phyloP scores from a whole-genome alignment of 2,113 vertebrate genomes.

The Nothocercus julius region DNA sequence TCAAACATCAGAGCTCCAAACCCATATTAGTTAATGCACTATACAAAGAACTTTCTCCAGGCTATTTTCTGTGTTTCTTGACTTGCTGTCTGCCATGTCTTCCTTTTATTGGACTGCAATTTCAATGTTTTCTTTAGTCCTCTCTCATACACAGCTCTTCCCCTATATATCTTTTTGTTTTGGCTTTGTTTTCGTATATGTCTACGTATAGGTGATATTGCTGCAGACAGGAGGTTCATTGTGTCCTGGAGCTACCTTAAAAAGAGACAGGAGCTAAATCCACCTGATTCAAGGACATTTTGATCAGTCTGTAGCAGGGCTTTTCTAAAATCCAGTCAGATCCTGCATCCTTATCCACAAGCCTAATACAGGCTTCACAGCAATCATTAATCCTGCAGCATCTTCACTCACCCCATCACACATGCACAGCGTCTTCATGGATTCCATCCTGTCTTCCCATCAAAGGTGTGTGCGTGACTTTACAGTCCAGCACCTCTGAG shows the following conservation, averaged over 20 bases:
- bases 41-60: not conserved
- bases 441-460: not conserved
- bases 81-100: not conserved
- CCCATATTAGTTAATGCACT: not conserved
- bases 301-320: not conserved
- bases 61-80: not conserved
- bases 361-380: not conserved
- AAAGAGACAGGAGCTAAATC: slow-evolving; percentile 9
- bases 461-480: not conserved
- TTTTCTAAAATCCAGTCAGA: slow-evolving; percentile 46
- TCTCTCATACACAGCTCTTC: not conserved
- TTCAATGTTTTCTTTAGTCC: not conserved
- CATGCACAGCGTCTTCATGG: not conserved
- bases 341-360: not conserved
- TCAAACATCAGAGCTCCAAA: not conserved
- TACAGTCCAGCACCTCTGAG: not conserved
- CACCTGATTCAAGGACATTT: not conserved
- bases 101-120: not conserved
- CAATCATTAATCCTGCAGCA: slow-evolving; percentile 35
- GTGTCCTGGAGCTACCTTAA: not conserved
- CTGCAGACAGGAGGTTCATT: not conserved
- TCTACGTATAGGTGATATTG: not conserved
- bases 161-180: not conserved
- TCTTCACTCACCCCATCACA: not conserved
- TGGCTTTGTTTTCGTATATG: not conserved